These are phyloP conservation scores for Holothuria leucospilota DNA, from an alignment of 53 echinoderm and acorn worm genomes.

Conservation along the genomic window DNA sequence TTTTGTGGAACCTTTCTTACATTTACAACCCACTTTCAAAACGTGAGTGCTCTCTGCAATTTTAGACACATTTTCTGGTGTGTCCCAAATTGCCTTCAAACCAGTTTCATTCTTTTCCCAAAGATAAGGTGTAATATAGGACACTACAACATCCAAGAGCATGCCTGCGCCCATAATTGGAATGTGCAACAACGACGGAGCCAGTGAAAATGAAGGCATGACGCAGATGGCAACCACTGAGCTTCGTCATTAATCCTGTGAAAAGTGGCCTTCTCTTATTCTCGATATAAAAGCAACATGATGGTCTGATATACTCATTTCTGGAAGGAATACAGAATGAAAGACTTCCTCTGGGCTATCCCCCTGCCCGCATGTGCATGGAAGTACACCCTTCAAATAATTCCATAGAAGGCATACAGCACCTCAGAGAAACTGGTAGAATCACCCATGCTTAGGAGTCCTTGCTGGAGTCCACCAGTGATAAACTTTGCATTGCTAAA, in stretches of 20 bases:
- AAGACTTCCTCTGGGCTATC: too few species aligned
- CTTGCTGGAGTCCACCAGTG: background rate
- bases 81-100: background rate
- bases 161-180: slow-evolving; percentile 31
- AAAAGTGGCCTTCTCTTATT: slow-evolving; percentile 4
- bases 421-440: background rate
- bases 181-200: background rate
- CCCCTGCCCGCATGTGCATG: background rate
- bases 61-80: background rate
- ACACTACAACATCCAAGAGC: background rate
- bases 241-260: slow-evolving; percentile 56
- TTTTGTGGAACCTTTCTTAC: slow-evolving; percentile 35
- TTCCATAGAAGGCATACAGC: slow-evolving; percentile 5
- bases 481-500: slow-evolving; percentile 11
- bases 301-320: background rate
- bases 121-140: background rate
- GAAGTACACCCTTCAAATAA: slow-evolving; percentile 16
- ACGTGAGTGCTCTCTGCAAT: background rate
- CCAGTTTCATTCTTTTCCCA: background rate
- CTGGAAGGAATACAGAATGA: background rate
- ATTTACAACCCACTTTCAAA: slow-evolving; percentile 28
- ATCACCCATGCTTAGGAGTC: background rate
- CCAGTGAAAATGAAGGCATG: background rate
- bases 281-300: slow-evolving; percentile 30
- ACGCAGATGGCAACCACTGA: slow-evolving; percentile 36